Base-by-base conservation (phyloP, 2,888 invertebrate genomes). In the Thymelicus acteon region DNA sequence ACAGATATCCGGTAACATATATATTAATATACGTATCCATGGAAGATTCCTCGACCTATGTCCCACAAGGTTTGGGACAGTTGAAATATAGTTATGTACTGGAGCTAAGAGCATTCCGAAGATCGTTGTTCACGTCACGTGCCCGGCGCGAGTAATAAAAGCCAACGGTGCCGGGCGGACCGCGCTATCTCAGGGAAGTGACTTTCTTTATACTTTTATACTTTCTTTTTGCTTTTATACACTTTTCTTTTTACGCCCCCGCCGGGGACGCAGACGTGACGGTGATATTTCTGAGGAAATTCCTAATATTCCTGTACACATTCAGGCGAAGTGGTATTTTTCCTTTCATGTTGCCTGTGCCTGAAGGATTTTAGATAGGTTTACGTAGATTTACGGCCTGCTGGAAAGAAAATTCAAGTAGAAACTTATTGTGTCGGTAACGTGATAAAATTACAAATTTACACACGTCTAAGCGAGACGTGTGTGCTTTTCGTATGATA, bases 41-140 rank as follows among this genome's bases (percentile, higher is more conserved):
- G 13, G 7, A 57, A 60, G 44, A 48, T 67, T 39, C 44, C 13
- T 57, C 24, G 44, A 31, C 47, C 44, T 64, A 13, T 15, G 60
- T 37, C 39, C 47, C 63, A 71, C 52, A 71, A 67, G 61, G 60
- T 57, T 71, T 65, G 65, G 65, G 47, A 31, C 65, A 60, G 54
- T 67, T 65, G 49, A 69, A 58, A 71, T 75, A 75, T 73, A 78
- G 74, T 66, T 40, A 54, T 19, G n/a, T 52, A 24, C 74, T 76
- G 73, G 73, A 80, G 83, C 81, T 82, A 77, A 77, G 85, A 85
- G 84, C 85, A 82, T 84, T 84, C 83, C 79, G 82, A 84, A 76
- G 78, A 82, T 88, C 85, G 82, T 74, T 78, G 86, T 84, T 84
- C 87, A 78, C 80, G 86, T 91, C 91, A 91, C 91, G 91, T 88